phyloP scores from a whole-genome alignment of 30 jellyfish, hydroid and myxozoan genomes.

The Aurelia aurita region DNA sequence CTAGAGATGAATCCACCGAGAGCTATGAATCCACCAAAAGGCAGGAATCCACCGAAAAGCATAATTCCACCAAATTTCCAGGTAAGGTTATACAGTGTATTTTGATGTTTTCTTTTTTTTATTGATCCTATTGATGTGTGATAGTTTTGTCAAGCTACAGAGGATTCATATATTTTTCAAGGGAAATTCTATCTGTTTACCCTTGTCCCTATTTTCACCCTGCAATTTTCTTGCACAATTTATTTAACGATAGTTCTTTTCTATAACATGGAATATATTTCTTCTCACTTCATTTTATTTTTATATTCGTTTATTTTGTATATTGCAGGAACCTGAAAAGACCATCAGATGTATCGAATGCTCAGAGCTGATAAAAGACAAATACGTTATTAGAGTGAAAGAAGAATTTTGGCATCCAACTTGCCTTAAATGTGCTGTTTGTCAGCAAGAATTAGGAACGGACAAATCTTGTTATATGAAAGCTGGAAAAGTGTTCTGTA shows the following conservation, averaged over 20 bases:
- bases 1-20: no score
- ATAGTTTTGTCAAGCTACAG: no score
- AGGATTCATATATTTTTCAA: no score
- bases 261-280: no score
- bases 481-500: slow-evolving; percentile 63
- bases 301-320: background rate
- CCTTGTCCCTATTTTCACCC: no score
- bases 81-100: background rate
- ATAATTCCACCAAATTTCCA: no score
- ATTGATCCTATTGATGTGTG: no score
- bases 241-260: no score
- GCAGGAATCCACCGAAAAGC: background rate
- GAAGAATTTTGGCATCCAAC: slow-evolving; percentile 75
- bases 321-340: slow-evolving; percentile 30
- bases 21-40: background rate
- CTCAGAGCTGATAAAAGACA: slow-evolving; percentile 53
- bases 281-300: background rate
- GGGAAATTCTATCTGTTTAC: no score
- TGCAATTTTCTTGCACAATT: no score
- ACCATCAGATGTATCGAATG: slow-evolving; percentile 50
- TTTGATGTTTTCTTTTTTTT: background rate
- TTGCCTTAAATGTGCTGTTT: slow-evolving; percentile 67
- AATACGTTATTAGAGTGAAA: slow-evolving; percentile 59
- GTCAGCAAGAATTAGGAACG: slow-evolving; percentile 55
- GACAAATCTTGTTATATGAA: slow-evolving; percentile 61